Evolutionary conservation across 2,113 vertebrate species (phyloP), one percentile per base, ranked within the genome.

Genomic region (Catharus minimus): DNA sequence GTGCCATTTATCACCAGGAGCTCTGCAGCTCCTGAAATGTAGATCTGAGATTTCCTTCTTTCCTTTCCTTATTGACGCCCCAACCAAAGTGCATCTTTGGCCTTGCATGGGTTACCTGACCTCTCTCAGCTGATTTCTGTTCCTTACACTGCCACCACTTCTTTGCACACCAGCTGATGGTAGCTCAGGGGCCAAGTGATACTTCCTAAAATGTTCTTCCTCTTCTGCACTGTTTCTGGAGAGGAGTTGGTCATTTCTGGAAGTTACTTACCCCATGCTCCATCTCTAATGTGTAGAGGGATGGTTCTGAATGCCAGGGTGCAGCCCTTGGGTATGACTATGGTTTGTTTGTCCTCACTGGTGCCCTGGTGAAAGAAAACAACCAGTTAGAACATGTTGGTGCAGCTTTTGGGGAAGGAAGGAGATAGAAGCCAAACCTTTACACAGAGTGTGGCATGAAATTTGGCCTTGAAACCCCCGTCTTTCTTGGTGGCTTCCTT

Each of bases 241-340:
- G 5, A 1, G 32, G 22, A 85, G 18, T 3, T 27, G 24, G 10
- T 55, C 2, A 11, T 21, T 33, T 67, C 64, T 62, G n/a, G 2
- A 22, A 41, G 77, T n/a, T 66, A 11, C 97, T 97, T 58, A 98
- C 97, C 27, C 96, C 96, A 97, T 5, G 21, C 18, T 62, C 39
- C 33, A 1, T 85, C 67, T 23, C 4, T 33, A 27, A 97, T 90
- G 26, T 4, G 6, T 67, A 98, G 44, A 9, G 58, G 91, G 32
- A 94, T 93, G 32, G 89, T 78, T 52, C 49, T 94, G 80, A 97
- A 98, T 4, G 97, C 97, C 86, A 98, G 73, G 11, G 95, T 90
- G 44, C 97, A 98, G 91, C 94, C 95, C 76, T 97, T 95, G 88
- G 97, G 97, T 20, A 98, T 96, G 15, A 90, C 95, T 15, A 97